Evolutionary conservation across 2,888 invertebrate species (phyloP), one percentile per base, ranked within the genome.

Genomic region (Thera obeliscata): DNA sequence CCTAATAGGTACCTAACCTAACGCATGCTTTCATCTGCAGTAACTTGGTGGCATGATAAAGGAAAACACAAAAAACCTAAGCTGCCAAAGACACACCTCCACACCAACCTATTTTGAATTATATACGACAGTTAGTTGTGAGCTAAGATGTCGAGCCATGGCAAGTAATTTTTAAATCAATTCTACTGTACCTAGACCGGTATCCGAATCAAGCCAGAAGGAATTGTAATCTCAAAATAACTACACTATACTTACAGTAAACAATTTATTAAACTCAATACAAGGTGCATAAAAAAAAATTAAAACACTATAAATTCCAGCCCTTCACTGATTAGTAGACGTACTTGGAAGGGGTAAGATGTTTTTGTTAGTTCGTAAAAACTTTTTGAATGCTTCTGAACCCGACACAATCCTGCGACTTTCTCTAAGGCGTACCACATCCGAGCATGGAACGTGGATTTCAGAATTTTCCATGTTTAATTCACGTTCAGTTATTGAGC

Each of bases 381-480:
- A 91, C 35, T 79, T 81, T 76, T 87, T 84, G 71, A 92, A 92
- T 8, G 84, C 88, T 74, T 82, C 78, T 6, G 92, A 92, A 1
- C 84, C 86, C 1, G 92, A 88, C 48, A 93, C 73, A 71, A 92
- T 87, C 38, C 80, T 83, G 56, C 81, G 79, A 48, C 74, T 82
- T 57, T 80, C 69, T 58, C 74, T 55, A 3, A 75, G 52, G 41
- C 56, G 22, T 56, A 67, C 63, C 43, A 64, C 33, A 9, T 61
- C 65, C 12, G 52, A 46, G 6, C 12, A 12, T 22, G 38, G 61
- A 59, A 50, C 43, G 33, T 35, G 56, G 3, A 22, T 38, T 11
- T 50, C n/a, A 7, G 46, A 22, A n/a, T 11, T 54, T 54, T 64
- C 33, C 2, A 33, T 7, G 41, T 67, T 56, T 11, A 33, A 9